phyloP scores from a whole-genome alignment of 2,888 invertebrate genomes.

The Himalopsyche anomala region DNA sequence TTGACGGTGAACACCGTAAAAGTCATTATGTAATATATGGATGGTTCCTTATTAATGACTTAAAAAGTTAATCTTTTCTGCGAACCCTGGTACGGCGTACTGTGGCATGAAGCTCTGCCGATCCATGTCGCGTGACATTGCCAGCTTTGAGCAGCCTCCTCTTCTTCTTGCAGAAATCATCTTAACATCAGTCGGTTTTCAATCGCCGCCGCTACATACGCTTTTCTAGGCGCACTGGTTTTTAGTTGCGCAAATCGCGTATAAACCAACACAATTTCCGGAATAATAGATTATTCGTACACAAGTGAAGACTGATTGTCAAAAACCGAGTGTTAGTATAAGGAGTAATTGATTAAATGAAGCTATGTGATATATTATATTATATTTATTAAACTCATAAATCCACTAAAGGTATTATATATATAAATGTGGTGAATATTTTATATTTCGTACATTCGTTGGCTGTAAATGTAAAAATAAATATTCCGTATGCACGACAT shows the following conservation, averaged over 20 bases:
- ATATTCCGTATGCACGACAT: too few relatives aligned
- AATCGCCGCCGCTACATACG: constrained; percentile 10
- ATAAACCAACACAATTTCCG: not conserved
- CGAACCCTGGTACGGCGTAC: not conserved
- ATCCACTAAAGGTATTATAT: too few relatives aligned
- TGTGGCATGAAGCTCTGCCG: constrained; percentile 16
- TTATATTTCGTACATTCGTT: too few relatives aligned
- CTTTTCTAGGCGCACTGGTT: not conserved
- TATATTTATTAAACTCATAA: not conserved
- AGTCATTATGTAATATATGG: too few relatives aligned
- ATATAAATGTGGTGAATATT: too few relatives aligned
- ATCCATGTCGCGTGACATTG: constrained; percentile 34
- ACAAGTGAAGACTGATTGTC: not conserved
- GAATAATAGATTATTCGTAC: not conserved
- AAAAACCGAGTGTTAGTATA: not conserved
- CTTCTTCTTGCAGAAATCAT: constrained; percentile 13
- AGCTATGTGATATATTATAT: not conserved
- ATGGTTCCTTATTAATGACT: not conserved
- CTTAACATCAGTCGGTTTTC: constrained; percentile 8
- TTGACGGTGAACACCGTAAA: too few relatives aligned
- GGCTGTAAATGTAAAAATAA: too few relatives aligned
- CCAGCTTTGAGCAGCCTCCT: constrained; percentile 2
- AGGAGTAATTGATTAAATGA: not conserved
- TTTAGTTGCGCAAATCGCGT: not conserved
- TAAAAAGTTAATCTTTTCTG: not conserved